These are phyloP conservation scores for Spisula solida DNA, from an alignment of 2,888 invertebrate genomes.

Conservation along the genomic window DNA sequence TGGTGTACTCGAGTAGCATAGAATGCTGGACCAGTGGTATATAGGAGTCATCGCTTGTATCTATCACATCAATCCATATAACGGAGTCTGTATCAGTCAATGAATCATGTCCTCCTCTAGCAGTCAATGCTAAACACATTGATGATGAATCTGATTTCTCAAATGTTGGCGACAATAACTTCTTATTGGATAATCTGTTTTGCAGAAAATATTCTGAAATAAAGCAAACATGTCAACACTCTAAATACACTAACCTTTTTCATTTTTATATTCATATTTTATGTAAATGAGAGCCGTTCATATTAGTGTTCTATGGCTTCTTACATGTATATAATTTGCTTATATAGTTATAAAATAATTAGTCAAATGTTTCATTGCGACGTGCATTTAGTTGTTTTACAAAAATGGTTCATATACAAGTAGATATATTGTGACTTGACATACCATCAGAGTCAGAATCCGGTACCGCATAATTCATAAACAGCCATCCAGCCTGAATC, in stretches of 20 bases:
- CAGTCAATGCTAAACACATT: not conserved
- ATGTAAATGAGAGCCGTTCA: too few relatives aligned
- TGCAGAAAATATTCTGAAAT: conserved; percentile 28
- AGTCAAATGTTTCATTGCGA: too few relatives aligned
- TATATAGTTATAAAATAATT: too few relatives aligned
- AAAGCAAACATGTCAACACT: not conserved
- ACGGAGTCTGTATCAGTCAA: not conserved
- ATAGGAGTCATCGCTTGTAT: not conserved
- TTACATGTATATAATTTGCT: too few relatives aligned
- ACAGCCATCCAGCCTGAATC: conserved; percentile 34
- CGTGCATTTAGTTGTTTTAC: too few relatives aligned
- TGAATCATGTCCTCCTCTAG: conserved; percentile 1
- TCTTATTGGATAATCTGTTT: not conserved
- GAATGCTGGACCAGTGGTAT: not conserved
- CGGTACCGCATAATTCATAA: not conserved
- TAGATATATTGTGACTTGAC: too few relatives aligned
- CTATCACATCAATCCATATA: not conserved
- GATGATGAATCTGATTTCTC: not conserved
- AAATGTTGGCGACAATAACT: conserved; percentile 1
- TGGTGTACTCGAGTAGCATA: not conserved
- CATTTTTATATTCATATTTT: too few relatives aligned
- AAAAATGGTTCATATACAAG: too few relatives aligned
- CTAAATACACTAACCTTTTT: too few relatives aligned
- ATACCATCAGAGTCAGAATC: not conserved
- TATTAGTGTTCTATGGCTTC: too few relatives aligned